These are phyloP conservation scores for Hippocampus kuda DNA, from an alignment of 2,797 vertebrate genomes.

Conservation along the genomic window DNA sequence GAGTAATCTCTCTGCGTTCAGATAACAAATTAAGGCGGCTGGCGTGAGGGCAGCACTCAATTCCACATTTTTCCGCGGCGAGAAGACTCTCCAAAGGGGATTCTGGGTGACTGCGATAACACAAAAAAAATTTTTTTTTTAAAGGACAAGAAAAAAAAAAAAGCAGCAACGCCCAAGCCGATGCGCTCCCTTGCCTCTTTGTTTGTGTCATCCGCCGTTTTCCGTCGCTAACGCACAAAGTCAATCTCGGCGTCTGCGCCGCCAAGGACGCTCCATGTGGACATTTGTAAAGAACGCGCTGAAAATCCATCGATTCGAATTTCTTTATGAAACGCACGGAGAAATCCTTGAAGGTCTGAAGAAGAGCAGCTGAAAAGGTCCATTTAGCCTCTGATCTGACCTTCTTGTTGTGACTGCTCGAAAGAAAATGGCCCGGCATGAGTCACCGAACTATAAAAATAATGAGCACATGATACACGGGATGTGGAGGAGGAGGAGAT, in stretches of 20 bases:
- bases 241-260: background rate
- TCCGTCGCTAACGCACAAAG: background rate
- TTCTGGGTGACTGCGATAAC: conserved; percentile 60
- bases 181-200: conserved; percentile 1
- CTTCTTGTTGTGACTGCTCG: background rate
- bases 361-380: conserved; percentile 3
- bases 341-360: conserved; percentile 7
- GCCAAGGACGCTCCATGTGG: conserved; percentile 4
- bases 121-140: conserved; percentile 2
- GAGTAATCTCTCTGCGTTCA: conserved; percentile 64
- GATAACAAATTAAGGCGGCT: conserved; percentile 63
- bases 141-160: conserved; percentile 14
- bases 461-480: background rate
- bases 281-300: background rate
- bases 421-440: background rate
- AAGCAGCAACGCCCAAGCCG: background rate
- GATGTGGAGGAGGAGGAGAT: background rate
- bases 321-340: background rate
- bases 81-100: conserved; percentile 55
- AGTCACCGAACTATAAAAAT: background rate
- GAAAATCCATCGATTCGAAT: background rate
- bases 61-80: conserved; percentile 51
- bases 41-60: conserved; percentile 50
- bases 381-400: conserved; percentile 6
- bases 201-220: background rate